A percentile compares a stretch with the other conserved stretches of the same genome.
phyloP scores from a whole-genome alignment of 2,888 invertebrate species.

The Tipula confusa region DNA sequence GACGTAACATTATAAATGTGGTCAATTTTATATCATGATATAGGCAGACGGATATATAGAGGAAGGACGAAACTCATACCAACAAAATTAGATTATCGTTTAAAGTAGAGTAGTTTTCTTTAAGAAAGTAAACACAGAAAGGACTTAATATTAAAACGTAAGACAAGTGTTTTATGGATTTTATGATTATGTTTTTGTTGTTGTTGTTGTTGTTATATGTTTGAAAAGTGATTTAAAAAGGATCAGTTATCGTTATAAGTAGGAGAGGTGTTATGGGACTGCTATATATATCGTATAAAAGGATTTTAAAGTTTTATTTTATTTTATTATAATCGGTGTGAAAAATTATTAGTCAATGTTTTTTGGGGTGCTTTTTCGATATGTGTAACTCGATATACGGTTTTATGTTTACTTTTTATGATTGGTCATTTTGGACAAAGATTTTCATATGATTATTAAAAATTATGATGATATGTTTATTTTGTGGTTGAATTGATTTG shows the following conservation, averaged over 20 bases:
- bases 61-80: constrained; percentile 20
- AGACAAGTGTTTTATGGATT: constrained; percentile 25
- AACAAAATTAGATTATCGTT: neutral
- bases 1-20: neutral
- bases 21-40: constrained; percentile 7
- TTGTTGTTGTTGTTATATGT: neutral
- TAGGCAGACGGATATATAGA: constrained; percentile 15
- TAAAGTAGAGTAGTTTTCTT: constrained; percentile 20
- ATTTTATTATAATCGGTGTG: neutral
- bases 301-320: neutral
- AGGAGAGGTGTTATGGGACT: neutral
- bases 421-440: neutral
- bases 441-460: too few relatives aligned
- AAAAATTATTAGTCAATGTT: neutral
- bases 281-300: neutral
- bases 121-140: constrained; percentile 4
- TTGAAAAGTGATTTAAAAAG: constrained; percentile 6
- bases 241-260: neutral
- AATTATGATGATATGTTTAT: neutral
- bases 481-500: neutral
- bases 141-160: constrained; percentile 12
- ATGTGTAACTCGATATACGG: neutral
- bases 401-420: neutral
- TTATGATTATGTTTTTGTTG: constrained; percentile 21
- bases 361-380: neutral